phyloP scores from a whole-genome alignment of 1,140 invertebrate genomes.

The Belonocnema kinseyi region DNA sequence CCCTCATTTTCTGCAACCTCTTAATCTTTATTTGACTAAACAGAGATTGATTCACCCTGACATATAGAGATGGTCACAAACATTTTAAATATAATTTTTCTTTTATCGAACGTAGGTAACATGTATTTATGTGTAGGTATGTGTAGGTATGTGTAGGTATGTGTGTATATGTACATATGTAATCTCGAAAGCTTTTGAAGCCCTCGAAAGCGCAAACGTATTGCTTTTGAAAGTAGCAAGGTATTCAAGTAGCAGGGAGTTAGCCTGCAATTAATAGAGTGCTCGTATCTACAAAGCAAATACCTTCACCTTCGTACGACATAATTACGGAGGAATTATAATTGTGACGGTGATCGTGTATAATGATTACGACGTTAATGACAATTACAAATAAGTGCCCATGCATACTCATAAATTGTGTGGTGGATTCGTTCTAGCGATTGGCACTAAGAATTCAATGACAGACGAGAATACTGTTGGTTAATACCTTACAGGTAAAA shows the following conservation, averaged over 20 bases:
- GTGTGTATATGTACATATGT: slow-evolving; percentile 2
- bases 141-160: no score
- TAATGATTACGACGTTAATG: neutral
- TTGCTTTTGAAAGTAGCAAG: neutral
- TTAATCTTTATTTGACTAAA: neutral
- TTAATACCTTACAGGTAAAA: slow-evolving; percentile 45
- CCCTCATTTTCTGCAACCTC: no score
- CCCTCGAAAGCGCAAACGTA: slow-evolving; percentile 5
- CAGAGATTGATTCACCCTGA: neutral
- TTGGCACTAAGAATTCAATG: slow-evolving; percentile 65
- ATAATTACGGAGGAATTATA: slow-evolving; percentile 18
- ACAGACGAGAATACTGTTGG: slow-evolving; percentile 63
- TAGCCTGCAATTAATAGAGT: slow-evolving; percentile 4
- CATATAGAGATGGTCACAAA: neutral
- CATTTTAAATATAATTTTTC: slow-evolving; percentile 7
- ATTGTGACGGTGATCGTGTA: neutral
- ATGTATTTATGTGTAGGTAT: neutral
- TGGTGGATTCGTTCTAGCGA: slow-evolving; percentile 46
- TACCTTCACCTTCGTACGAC: slow-evolving; percentile 12
- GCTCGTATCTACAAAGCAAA: slow-evolving; percentile 19
- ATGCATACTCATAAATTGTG: neutral
- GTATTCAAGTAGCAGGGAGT: neutral
- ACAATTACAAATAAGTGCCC: neutral
- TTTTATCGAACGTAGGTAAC: slow-evolving; percentile 17
- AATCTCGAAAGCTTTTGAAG: neutral